Evolutionary conservation across 2,797 vertebrate species (phyloP), one percentile per base, ranked within the genome.

Genomic region (Myiotriccus ornatus): DNA sequence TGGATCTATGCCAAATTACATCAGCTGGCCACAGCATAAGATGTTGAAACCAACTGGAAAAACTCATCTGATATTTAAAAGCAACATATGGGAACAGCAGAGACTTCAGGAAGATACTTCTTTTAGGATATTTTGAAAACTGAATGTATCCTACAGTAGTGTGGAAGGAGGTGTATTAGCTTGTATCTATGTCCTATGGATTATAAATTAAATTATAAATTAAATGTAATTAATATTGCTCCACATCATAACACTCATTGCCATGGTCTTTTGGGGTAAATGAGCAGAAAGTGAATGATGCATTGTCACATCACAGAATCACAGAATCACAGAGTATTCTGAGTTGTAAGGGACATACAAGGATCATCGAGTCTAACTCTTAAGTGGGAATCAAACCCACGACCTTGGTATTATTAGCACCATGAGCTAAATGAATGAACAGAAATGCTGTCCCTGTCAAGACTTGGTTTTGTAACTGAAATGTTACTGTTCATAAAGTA

Each of bases 11-110:
- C 83, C 94, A 93, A 76, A 53, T 84, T 90, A 74, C 65, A 90
- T 95, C 93, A 95, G 79, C 83, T 93, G 93, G 87, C 79, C 93
- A 90, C 69, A 90, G 79, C 76, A 71, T 71, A 91, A 91, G 83
- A 96, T 93, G 70, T 94, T 94, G 79, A 93, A 95, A 86, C 43
- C 83, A 90, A 59, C 30, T 86, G 83, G 77, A 90, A 95, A 93
- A 86, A 37, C 62, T 91, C 65, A 65, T 86, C 65, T 84, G 87
- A 93, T 91, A 89, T 65, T 94, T 84, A 73, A 94, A 91, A 95
- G 83, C 73, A 91, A 68, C 85, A 94, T 93, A 95, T 63, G 83
- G 85, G 28, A 94, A 59, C 73, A 94, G 73, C 73, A 94, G 80
- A 94, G 46, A 37, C 65, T 90, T 69, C 32, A 75, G 65, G 49